A percentile compares a stretch with the other conserved stretches of the same genome.
Evolutionary conservation across 1,140 invertebrate genomes (phyloP).

Genomic region (Ceratina japonica): DNA sequence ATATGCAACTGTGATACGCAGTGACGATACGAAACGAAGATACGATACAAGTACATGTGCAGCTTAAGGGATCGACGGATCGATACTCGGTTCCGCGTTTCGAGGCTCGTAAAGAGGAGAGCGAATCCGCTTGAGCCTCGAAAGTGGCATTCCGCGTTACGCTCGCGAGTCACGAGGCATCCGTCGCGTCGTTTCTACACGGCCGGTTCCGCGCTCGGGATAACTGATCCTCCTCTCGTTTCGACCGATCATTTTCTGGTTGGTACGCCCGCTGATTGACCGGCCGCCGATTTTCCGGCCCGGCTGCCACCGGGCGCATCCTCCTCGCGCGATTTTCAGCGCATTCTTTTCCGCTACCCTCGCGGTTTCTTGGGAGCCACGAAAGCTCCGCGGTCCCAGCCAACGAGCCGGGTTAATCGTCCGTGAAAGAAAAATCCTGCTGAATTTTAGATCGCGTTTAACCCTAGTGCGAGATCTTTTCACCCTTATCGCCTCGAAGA

Average conservation of each 20-base stretch:
- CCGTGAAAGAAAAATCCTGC: conserved; percentile 26
- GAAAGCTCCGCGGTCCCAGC: conserved; percentile 34
- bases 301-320: conserved; percentile 44
- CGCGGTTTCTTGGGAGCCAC: conserved; percentile 35
- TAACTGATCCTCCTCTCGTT: conserved; percentile 2
- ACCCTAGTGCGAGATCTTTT: too few species aligned
- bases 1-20: too few species aligned
- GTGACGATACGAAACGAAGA: too few species aligned
- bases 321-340: conserved; percentile 7
- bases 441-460: not conserved
- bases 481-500: too few species aligned
- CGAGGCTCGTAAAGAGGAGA: conserved; percentile 59
- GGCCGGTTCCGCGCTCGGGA: conserved; percentile 17
- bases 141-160: conserved; percentile 68
- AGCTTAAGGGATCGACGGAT: conserved; percentile 59
- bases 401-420: conserved; percentile 4
- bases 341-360: conserved; percentile 53
- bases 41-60: conserved; percentile 18
- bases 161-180: conserved; percentile 70
- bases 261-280: conserved; percentile 66
- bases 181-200: conserved; percentile 60
- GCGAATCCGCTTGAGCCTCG: conserved; percentile 54
- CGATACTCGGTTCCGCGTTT: conserved; percentile 65
- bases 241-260: conserved; percentile 65
- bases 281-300: conserved; percentile 65